Conservation (phyloP, 2,113 vertebrate genomes). For the Genyomyrus donnyi region DNA sequence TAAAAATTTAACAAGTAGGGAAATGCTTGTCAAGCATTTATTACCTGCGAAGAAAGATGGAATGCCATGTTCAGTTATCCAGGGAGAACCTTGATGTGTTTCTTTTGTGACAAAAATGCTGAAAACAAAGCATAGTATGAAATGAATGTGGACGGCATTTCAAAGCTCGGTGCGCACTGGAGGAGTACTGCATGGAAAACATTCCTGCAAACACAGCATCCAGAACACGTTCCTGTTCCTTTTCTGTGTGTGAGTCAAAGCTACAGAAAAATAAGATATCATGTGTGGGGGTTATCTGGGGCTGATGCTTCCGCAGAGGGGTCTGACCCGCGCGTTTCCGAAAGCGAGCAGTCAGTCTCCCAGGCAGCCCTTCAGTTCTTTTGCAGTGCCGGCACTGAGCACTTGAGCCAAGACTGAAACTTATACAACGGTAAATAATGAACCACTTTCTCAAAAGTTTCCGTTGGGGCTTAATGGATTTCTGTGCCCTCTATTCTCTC, state of each 20-base stretch:
- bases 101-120: neutral
- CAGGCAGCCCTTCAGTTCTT: neutral
- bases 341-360: neutral
- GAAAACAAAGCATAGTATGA: neutral
- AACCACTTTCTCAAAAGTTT: conserved; percentile 3
- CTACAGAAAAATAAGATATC: neutral
- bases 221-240: neutral
- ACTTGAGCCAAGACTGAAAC: neutral
- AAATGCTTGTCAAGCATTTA: neutral
- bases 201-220: neutral
- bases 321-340: neutral
- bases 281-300: neutral
- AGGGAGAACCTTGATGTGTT: neutral
- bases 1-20: neutral
- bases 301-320: neutral
- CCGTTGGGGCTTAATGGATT: neutral
- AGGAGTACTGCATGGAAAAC: neutral
- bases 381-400: neutral
- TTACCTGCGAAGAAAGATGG: neutral
- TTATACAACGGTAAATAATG: conserved; percentile 13
- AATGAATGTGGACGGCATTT: neutral
- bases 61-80: neutral
- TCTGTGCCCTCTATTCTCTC: neutral
- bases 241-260: neutral
- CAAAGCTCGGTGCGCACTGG: neutral